Base-by-base conservation (phyloP, 2,113 vertebrate genomes). In the Echinops telfairi region DNA sequence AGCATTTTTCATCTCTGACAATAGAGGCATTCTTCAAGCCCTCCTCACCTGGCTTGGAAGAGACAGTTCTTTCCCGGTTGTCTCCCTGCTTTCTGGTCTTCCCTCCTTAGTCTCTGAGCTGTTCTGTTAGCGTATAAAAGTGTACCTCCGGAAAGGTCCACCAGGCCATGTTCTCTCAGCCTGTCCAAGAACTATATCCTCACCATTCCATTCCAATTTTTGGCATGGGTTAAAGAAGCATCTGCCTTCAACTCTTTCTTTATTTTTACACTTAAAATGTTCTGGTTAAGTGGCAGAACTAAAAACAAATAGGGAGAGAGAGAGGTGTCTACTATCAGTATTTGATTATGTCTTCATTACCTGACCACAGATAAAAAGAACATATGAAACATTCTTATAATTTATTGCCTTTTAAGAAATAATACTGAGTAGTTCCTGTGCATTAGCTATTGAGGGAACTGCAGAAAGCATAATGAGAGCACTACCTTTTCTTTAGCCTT, bases 241-340 rank as follows among this genome's bases (percentile, higher is more conserved):
- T 38, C 53, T 86, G 10, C 80, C 62, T 36, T 87, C 78, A 87
- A 20, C 33, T 71, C 25, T 90, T 89, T 53, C 64, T 78, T 89
- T 27, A 14, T 68, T 86, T 92, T 78, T 79, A 58, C 27, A 73
- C 62, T 88, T 29, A 25, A 81, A 53, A 53, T 53, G 47, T 11
- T 53, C 47, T 53, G 40, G 40, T 40, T 86, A 77, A 40, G 5
- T 53, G 82, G 14, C 15, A 60, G n/a, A 40, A 89, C 17, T 85
- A 75, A 90, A 93, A 81, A 57, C n/a, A 78, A 89, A 68, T 91
- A n/a, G 4, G n/a, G 15, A 71, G 16, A 68, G 66, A n/a, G n/a
- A 33, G n/a, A 78, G 38, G 6, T 47, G 6, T 40, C 1, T 68
- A 43, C 77, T n/a, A 27, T 33, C 53, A 62, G 1, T 68, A 81